Evolutionary conservation across 2,113 vertebrate genomes (phyloP).

Genomic region (Pao palembangensis): DNA sequence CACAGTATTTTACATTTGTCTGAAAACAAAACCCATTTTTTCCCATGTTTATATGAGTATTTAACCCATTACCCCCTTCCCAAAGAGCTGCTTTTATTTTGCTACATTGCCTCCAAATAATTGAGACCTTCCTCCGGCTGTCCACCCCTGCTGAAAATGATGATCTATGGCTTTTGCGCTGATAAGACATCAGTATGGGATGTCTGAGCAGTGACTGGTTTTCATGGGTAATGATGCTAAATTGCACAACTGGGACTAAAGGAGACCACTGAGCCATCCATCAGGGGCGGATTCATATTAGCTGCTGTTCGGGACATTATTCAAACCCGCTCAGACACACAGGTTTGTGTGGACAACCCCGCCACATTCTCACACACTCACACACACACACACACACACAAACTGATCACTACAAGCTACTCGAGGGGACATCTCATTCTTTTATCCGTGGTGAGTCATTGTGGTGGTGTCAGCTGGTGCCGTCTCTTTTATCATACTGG

Average conservation of each 20-base stretch:
- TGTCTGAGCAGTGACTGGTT: conserved; percentile 50
- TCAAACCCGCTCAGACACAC: conserved; percentile 53
- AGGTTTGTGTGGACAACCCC: conserved; percentile 38
- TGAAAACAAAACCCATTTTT: too few relatives aligned
- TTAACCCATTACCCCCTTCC: conserved; percentile 13
- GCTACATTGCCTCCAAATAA: conserved; percentile 50
- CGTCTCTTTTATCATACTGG: conserved; percentile 75
- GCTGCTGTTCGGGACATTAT: conserved; percentile 50
- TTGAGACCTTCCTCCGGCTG: conserved; percentile 44
- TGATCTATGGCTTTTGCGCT: conserved; percentile 47
- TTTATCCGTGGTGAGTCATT: conserved; percentile 69
- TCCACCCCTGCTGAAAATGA: conserved; percentile 45
- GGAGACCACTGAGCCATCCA: conserved; percentile 54
- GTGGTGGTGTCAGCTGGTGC: conserved; percentile 74
- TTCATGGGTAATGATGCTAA: conserved; percentile 68
- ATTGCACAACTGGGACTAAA: conserved; percentile 62
- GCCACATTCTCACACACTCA: conserved; percentile 21
- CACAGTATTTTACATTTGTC: too few relatives aligned
- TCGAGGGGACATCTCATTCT: conserved; percentile 70
- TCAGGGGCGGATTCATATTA: conserved; percentile 54
- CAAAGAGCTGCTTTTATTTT: conserved; percentile 41
- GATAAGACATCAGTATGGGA: conserved; percentile 44
- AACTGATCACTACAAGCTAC: conserved; percentile 59
- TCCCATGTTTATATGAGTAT: neutral
- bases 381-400: conserved; percentile 18